Evolutionary conservation across 2,113 vertebrate genomes (phyloP).

Genomic region (Fregata magnificens): DNA sequence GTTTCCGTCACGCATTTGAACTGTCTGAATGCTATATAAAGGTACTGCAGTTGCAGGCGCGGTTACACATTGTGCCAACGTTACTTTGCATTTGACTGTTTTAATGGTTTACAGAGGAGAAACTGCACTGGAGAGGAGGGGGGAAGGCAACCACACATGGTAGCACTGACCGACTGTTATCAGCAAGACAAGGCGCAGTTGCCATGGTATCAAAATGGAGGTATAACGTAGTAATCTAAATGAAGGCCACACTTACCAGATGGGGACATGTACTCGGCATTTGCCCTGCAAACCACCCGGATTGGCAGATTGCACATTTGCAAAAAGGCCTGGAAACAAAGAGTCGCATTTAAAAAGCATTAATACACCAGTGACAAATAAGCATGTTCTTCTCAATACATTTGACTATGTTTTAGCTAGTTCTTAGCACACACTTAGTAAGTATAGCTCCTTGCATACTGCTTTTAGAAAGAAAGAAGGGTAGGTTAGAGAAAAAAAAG

Average conservation of each 20-base stretch:
- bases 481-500: neutral
- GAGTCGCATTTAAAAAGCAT: slow-evolving; percentile 29
- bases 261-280: slow-evolving; percentile 87
- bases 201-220: slow-evolving; percentile 71
- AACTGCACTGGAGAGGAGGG: neutral
- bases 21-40: neutral
- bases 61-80: rapidly evolving
- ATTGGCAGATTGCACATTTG: slow-evolving; percentile 88
- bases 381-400: neutral
- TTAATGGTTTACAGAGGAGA: neutral
- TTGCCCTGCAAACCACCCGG: slow-evolving; percentile 83
- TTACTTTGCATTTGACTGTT: neutral
- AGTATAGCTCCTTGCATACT: neutral
- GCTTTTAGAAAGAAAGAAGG: neutral
- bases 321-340: slow-evolving; percentile 82
- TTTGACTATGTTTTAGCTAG: neutral
- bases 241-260: slow-evolving; percentile 85
- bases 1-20: neutral
- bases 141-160: neutral
- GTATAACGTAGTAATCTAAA: slow-evolving; percentile 51
- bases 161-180: neutral
- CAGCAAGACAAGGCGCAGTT: slow-evolving; percentile 67
- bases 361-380: slow-evolving; percentile 19
- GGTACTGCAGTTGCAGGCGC: neutral
- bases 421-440: neutral